phyloP scores from a whole-genome alignment of 2,888 invertebrate species.

The Crematogaster levior region DNA sequence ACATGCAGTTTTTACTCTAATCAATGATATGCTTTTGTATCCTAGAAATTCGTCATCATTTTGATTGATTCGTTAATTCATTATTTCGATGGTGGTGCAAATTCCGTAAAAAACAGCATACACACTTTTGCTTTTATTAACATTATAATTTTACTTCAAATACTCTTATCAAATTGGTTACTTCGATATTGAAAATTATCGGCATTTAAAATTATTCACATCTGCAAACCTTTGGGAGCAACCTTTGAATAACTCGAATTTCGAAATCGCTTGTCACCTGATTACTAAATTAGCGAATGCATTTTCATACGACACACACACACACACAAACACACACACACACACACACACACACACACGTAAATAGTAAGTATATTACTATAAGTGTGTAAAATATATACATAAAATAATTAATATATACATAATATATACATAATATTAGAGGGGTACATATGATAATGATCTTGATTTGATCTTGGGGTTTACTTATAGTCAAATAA shows the following conservation, averaged over 20 bases:
- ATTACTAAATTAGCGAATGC: constrained; percentile 13
- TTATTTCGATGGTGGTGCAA: background rate
- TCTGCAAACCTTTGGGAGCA: background rate
- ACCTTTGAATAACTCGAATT: constrained; percentile 47
- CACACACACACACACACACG: no score
- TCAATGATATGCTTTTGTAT: background rate
- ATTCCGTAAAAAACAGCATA: background rate
- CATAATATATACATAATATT: no score
- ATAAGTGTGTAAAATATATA: no score
- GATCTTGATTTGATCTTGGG: no score
- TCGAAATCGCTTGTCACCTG: background rate
- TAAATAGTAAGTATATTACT: no score
- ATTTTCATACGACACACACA: constrained; percentile 34
- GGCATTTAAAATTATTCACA: constrained; percentile 29
- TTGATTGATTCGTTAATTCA: background rate
- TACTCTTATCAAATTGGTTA: constrained; percentile 44
- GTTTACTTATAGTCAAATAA: no score
- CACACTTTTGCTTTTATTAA: constrained; percentile 28
- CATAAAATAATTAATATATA: no score
- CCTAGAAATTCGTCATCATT: background rate
- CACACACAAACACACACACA: no score
- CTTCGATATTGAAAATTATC: constrained; percentile 19
- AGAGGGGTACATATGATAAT: no score
- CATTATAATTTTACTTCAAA: constrained; percentile 24
- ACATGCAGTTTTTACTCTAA: background rate